These are phyloP conservation scores for Zosterops pallidus DNA, from an alignment of 2,113 vertebrate species.

Conservation along the genomic window DNA sequence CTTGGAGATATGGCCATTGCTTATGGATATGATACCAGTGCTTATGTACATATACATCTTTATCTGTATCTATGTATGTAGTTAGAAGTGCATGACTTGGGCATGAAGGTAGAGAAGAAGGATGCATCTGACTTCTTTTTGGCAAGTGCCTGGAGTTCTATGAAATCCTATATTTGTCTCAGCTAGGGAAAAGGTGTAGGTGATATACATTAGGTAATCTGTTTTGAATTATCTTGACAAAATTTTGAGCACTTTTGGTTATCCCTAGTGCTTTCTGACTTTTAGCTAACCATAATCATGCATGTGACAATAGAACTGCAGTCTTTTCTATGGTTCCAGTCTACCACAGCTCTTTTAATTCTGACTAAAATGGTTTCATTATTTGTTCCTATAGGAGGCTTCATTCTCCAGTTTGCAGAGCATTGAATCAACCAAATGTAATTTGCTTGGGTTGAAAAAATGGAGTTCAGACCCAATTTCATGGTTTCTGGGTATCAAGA, in stretches of 20 bases:
- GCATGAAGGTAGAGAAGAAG: not conserved
- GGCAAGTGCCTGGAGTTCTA: not conserved
- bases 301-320: not conserved
- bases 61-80: not conserved
- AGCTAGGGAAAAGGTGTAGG: not conserved
- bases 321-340: not conserved
- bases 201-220: not conserved
- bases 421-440: not conserved
- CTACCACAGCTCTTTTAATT: not conserved
- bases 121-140: not conserved
- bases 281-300: not conserved
- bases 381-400: not conserved
- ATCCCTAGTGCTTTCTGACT: not conserved
- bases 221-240: not conserved
- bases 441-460: not conserved
- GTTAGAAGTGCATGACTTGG: not conserved
- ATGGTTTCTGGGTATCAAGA: not conserved
- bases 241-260: not conserved
- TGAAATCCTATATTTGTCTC: not conserved
- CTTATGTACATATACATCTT: not conserved
- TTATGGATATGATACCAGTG: not conserved
- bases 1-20: not conserved
- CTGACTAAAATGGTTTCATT: not conserved
- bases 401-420: not conserved
- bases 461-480: not conserved